Evolutionary conservation across 92 coral and sea anemone species (phyloP).

Genomic region (Epizoanthus stellaris): DNA sequence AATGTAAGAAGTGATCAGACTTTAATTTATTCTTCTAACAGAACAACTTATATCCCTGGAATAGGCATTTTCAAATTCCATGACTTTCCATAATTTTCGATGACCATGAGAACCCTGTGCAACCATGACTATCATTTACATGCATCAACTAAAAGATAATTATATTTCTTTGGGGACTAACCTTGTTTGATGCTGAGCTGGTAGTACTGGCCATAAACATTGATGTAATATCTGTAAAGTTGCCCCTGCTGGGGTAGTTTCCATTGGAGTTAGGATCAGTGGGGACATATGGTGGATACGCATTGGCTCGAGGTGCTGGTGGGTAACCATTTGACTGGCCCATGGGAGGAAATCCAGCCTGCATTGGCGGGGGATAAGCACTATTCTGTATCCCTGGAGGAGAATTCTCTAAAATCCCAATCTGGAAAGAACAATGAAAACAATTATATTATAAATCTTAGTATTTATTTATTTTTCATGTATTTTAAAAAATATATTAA

Average conservation of each 20-base stretch:
- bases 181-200: conserved; percentile 46
- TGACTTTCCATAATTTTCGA: too few species aligned
- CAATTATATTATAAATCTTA: neutral
- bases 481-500: too few species aligned
- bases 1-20: too few species aligned
- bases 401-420: conserved; percentile 74
- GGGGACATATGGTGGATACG: conserved; percentile 26
- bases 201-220: conserved; percentile 74
- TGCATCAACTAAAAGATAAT: too few species aligned
- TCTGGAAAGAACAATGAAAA: conserved; percentile 56
- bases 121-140: too few species aligned
- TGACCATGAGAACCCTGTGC: too few species aligned
- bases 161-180: neutral
- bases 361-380: neutral
- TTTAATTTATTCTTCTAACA: too few species aligned
- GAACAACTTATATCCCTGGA: too few species aligned
- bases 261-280: conserved; percentile 51
- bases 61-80: too few species aligned
- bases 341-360: conserved; percentile 25
- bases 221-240: conserved; percentile 79
- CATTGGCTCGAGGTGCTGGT: conserved; percentile 47
- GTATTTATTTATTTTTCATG: neutral
- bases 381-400: neutral
- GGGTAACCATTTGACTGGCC: conserved; percentile 41
- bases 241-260: conserved; percentile 40